Evolutionary conservation across 2,797 vertebrate genomes (phyloP).

Genomic region (Coreius guichenoti): DNA sequence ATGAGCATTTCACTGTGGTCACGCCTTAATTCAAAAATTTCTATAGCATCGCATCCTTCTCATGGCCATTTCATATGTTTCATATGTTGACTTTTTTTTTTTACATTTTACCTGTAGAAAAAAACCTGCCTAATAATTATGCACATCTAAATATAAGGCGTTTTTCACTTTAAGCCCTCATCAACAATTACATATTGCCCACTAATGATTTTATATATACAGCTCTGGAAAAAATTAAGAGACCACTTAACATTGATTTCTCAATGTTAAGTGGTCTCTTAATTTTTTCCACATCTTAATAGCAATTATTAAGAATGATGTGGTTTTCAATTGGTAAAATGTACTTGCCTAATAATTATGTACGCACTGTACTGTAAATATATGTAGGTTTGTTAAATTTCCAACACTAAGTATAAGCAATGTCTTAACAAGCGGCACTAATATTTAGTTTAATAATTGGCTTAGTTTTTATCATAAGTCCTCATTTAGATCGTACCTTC

Average conservation of each 20-base stretch:
- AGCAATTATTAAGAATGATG: background rate
- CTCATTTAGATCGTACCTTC: conserved; percentile 75
- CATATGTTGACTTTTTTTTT: too few species aligned
- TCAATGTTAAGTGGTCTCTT: too few species aligned
- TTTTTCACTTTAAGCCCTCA: background rate
- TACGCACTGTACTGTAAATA: background rate
- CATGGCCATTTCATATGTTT: too few species aligned
- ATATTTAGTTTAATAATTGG: background rate
- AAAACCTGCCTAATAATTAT: too few species aligned
- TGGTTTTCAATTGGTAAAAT: background rate
- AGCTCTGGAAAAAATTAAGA: too few species aligned
- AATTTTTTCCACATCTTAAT: too few species aligned
- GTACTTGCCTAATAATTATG: background rate
- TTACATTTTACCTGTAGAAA: too few species aligned
- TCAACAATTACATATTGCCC: background rate
- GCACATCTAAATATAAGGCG: too few species aligned
- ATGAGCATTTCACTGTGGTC: too few species aligned
- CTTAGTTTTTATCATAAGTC: background rate
- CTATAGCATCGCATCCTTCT: too few species aligned
- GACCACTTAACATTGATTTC: too few species aligned
- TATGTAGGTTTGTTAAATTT: background rate
- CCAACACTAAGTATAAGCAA: background rate
- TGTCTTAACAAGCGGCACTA: background rate
- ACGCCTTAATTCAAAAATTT: too few species aligned
- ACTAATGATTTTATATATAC: background rate